phyloP scores from a whole-genome alignment of 2,797 vertebrate genomes.

The Micropoecilia bifurca region DNA sequence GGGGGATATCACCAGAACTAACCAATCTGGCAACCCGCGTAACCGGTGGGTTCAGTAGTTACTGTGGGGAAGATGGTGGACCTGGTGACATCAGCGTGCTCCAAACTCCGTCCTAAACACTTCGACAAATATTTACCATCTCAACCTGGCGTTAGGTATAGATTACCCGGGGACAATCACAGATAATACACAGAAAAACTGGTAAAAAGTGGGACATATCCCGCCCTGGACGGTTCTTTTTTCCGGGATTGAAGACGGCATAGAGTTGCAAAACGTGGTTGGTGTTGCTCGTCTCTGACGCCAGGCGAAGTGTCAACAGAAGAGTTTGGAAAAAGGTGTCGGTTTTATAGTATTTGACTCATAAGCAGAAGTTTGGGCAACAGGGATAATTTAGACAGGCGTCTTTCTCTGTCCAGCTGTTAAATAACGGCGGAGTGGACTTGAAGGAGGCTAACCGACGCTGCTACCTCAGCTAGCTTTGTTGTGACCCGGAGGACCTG shows the following conservation, averaged over 20 bases:
- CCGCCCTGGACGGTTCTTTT: slow-evolving; percentile 5
- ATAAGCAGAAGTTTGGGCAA: background rate
- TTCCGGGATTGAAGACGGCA: slow-evolving; percentile 13
- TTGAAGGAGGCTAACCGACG: slow-evolving; percentile 31
- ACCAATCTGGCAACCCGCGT: slow-evolving; percentile 65
- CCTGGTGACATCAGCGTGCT: slow-evolving; percentile 75
- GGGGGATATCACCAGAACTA: slow-evolving; percentile 30
- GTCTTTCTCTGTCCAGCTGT: slow-evolving; percentile 17
- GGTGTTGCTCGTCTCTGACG: slow-evolving; percentile 19
- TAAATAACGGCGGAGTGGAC: background rate
- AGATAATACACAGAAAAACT: slow-evolving; percentile 77
- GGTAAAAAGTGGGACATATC: slow-evolving; percentile 5
- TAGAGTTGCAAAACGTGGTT: slow-evolving; percentile 54
- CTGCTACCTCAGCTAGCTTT: slow-evolving; percentile 46
- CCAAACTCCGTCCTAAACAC: slow-evolving; percentile 78
- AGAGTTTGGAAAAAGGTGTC: slow-evolving; percentile 10
- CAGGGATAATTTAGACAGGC: background rate
- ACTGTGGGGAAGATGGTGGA: slow-evolving; percentile 86
- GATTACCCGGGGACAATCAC: slow-evolving; percentile 79
- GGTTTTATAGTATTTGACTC: background rate
- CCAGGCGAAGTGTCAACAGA: slow-evolving; percentile 42
- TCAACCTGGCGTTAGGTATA: slow-evolving; percentile 76
- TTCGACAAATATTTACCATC: slow-evolving; percentile 71
- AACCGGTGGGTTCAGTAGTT: slow-evolving; percentile 55
- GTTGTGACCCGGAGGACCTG: slow-evolving; percentile 35